Conservation (phyloP, 2,888 invertebrate species). For the Poecilobothrus nobilitatus region DNA sequence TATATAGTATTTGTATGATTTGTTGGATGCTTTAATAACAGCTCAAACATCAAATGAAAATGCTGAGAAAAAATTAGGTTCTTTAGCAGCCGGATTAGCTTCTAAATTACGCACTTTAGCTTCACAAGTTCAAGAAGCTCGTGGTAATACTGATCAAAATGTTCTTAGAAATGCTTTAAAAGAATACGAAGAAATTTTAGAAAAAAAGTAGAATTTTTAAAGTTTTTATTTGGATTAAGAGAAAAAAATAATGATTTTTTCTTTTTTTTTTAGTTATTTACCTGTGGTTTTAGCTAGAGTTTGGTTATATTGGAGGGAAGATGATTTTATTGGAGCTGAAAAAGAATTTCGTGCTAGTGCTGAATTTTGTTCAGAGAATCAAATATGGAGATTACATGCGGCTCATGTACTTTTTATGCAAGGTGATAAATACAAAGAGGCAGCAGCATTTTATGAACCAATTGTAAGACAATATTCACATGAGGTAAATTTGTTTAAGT, state of each 20-base stretch:
- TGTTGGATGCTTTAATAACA: constrained; percentile 92
- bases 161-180: constrained; percentile 81
- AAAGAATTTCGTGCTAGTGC: constrained; percentile 94
- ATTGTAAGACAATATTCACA: constrained; percentile 92
- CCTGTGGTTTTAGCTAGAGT: constrained; percentile 99
- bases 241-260: neutral
- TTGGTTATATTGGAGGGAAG: constrained; percentile 96
- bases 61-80: constrained; percentile 91
- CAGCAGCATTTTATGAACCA: constrained; percentile 95
- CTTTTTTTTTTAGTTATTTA: constrained; percentile 59
- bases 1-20: constrained; percentile 78
- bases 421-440: constrained; percentile 96
- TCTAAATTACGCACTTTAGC: constrained; percentile 84
- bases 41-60: constrained; percentile 95
- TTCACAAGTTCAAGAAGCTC: constrained; percentile 87
- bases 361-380: constrained; percentile 96
- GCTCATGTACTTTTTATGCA: constrained; percentile 99
- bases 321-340: constrained; percentile 92
- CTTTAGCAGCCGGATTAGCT: constrained; percentile 82
- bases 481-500: constrained; percentile 48
- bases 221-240: neutral
- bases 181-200: constrained; percentile 55
- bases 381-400: constrained; percentile 94
- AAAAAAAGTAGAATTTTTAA: constrained; percentile 40
- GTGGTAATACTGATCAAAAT: constrained; percentile 80